Conservation (phyloP, 2,113 vertebrate genomes). For the Coracopsis vasa region DNA sequence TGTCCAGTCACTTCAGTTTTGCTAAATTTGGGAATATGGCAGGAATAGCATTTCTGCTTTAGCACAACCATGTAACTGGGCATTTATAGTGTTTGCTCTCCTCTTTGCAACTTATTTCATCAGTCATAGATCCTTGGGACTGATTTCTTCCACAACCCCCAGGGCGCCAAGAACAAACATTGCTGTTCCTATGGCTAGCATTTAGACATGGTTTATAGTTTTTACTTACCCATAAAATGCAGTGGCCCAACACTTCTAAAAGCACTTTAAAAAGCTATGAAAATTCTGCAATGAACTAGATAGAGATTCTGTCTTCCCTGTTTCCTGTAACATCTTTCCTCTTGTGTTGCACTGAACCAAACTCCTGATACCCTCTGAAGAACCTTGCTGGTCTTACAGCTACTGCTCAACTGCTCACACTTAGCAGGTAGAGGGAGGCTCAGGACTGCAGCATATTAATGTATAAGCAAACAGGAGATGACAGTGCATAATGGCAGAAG, state of each 20-base stretch:
- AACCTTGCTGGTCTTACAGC: not conserved
- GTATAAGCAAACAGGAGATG: not conserved
- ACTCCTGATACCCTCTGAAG: not conserved
- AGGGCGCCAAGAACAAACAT: not conserved
- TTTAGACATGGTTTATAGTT: not conserved
- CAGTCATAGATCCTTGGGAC: not conserved
- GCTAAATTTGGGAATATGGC: not conserved
- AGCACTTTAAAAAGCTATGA: not conserved
- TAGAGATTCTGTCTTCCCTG: not conserved
- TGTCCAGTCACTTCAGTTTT: not conserved
- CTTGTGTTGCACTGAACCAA: not conserved
- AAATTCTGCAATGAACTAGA: not conserved
- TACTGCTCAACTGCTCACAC: not conserved
- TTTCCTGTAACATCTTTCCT: not conserved
- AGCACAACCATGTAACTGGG: not conserved
- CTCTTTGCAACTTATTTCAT: not conserved
- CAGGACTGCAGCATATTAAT: not conserved
- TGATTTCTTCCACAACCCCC: not conserved
- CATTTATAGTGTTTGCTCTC: not conserved
- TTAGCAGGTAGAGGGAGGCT: not conserved
- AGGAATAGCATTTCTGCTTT: not conserved
- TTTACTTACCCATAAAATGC: not conserved
- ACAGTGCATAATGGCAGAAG: not conserved
- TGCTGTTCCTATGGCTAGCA: not conserved
- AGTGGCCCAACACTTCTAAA: not conserved